Evolutionary conservation across 2,797 vertebrate genomes (phyloP).

Genomic region (Myotis vivesi): DNA sequence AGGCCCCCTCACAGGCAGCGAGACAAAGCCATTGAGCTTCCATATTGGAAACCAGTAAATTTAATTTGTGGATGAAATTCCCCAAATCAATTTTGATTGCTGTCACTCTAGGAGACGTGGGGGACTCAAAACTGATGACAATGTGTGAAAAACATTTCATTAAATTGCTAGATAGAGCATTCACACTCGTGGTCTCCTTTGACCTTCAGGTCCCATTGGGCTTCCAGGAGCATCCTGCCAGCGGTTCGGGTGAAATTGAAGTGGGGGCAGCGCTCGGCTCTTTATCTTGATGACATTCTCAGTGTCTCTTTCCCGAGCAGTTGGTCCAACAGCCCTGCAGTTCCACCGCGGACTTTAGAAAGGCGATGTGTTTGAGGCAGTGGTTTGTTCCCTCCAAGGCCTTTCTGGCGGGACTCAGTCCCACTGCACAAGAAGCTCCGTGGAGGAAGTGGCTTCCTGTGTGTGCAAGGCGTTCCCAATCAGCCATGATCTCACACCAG

Average conservation of each 20-base stretch:
- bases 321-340: background rate
- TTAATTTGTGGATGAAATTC: slow-evolving; percentile 67
- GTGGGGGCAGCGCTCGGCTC: background rate
- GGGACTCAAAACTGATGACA: background rate
- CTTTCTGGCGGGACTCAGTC: background rate
- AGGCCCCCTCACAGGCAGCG: background rate
- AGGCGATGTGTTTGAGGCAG: background rate
- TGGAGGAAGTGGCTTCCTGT: background rate
- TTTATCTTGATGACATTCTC: slow-evolving; percentile 38
- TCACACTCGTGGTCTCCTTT: slow-evolving; percentile 27
- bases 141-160: slow-evolving; percentile 37
- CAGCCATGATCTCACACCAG: background rate
- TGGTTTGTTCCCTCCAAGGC: background rate
- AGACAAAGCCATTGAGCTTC: slow-evolving; percentile 47
- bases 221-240: background rate
- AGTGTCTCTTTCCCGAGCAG: background rate
- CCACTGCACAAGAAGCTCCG: background rate
- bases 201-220: slow-evolving; percentile 2
- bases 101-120: slow-evolving; percentile 59
- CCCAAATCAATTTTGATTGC: slow-evolving; percentile 66
- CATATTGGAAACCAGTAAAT: slow-evolving; percentile 24
- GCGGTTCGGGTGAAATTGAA: background rate
- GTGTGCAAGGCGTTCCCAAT: background rate
- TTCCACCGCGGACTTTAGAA: background rate
- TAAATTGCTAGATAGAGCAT: slow-evolving; percentile 16